Percentiles rank a stretch among this genome's conserved stretches.
Conservation (phyloP, 2,888 invertebrate genomes). For the Drosophila merina region DNA sequence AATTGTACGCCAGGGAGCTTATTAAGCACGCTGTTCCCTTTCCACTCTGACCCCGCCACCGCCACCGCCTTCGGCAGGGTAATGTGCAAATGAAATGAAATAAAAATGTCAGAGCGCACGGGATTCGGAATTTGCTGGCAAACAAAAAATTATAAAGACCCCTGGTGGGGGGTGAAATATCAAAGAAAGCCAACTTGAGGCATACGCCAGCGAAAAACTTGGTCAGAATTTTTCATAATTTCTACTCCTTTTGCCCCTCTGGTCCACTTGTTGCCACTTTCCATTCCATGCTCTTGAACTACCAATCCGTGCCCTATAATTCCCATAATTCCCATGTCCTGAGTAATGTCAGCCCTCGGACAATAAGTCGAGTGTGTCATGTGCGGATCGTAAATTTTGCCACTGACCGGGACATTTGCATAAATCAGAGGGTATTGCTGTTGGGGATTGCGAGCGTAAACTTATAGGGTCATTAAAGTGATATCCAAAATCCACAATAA, state of each 20-base stretch:
- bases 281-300: conserved; percentile 11
- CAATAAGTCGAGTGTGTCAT: conserved; percentile 35
- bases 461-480: conserved; percentile 42
- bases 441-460: conserved; percentile 12
- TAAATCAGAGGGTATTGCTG: conserved; percentile 40
- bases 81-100: conserved; percentile 77
- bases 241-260: neutral
- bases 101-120: conserved; percentile 52
- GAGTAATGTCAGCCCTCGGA: conserved; percentile 41
- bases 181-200: conserved; percentile 13
- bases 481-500: conserved; percentile 1
- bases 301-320: conserved; percentile 33
- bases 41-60: conserved; percentile 8
- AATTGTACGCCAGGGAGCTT: conserved; percentile 80
- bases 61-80: conserved; percentile 5
- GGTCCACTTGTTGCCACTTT: conserved; percentile 32
- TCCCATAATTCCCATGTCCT: conserved; percentile 28
- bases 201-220: conserved; percentile 26
- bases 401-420: conserved; percentile 50
- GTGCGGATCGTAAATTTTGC: conserved; percentile 43
- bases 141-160: conserved; percentile 16
- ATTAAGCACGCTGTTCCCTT: conserved; percentile 64
- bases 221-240: conserved; percentile 24
- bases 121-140: conserved; percentile 11
- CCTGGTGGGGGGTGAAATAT: neutral